These are phyloP conservation scores for Cephalopholis sonnerati DNA, from an alignment of 2,113 vertebrate species.

Conservation along the genomic window DNA sequence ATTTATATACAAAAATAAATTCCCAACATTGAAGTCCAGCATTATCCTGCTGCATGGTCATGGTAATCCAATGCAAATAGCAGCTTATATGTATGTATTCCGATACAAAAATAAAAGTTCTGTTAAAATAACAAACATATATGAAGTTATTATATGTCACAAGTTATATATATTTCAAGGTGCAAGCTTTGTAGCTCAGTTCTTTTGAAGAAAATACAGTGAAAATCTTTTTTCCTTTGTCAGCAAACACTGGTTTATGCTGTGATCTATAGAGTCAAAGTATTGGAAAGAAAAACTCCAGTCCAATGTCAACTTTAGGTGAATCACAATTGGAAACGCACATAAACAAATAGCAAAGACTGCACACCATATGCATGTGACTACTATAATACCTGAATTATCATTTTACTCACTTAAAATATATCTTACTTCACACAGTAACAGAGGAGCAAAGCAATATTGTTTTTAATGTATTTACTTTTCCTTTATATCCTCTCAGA, in stretches of 20 bases:
- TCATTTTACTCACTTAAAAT: neutral
- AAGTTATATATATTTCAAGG: neutral
- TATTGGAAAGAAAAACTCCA: neutral
- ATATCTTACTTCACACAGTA: neutral
- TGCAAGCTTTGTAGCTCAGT: neutral
- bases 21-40: too few species aligned
- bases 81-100: too few species aligned
- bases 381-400: neutral
- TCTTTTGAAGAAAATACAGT: too few species aligned
- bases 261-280: neutral
- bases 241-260: neutral
- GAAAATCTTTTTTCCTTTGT: neutral
- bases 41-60: too few species aligned
- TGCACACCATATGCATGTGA: neutral
- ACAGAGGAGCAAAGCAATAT: neutral
- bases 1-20: too few species aligned
- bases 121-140: too few species aligned
- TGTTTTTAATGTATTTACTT: conserved; percentile 8
- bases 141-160: neutral
- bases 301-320: neutral
- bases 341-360: neutral
- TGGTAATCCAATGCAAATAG: too few species aligned
- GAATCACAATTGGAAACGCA: neutral
- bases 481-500: neutral
- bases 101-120: too few species aligned